Conservation (phyloP, 2,888 invertebrate genomes). For the Anthrax anthrax region DNA sequence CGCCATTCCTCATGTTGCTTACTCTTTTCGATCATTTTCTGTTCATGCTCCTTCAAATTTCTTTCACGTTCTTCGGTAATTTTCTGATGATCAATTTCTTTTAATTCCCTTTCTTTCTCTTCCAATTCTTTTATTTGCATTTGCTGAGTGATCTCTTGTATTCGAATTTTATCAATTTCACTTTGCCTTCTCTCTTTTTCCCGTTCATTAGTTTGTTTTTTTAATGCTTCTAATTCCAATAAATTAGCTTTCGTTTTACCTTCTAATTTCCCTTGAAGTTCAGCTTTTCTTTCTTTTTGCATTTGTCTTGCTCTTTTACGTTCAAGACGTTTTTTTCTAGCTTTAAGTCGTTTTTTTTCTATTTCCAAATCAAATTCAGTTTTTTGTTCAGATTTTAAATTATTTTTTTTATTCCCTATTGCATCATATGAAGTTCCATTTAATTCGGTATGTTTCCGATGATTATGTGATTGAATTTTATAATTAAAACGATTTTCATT, state of each 20-base stretch:
- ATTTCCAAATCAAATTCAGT: slow-evolving; percentile 4
- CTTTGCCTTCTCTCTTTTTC: slow-evolving; percentile 18
- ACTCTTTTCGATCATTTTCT: background rate
- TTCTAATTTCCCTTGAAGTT: background rate
- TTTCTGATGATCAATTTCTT: background rate
- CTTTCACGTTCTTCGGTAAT: background rate
- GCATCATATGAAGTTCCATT: too few species aligned
- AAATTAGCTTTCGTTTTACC: background rate
- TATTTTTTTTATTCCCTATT: too few species aligned
- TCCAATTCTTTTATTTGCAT: background rate
- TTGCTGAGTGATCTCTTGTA: slow-evolving; percentile 1
- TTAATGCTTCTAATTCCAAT: slow-evolving; percentile 1
- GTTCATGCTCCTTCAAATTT: background rate
- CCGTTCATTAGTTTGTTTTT: slow-evolving; percentile 1
- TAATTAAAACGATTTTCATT: background rate
- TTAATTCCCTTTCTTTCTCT: background rate
- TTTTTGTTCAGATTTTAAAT: too few species aligned
- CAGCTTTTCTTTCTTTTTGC: background rate
- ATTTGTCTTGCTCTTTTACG: background rate
- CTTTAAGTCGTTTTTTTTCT: background rate
- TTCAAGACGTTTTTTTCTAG: background rate
- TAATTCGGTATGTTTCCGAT: too few species aligned
- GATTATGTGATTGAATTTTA: background rate
- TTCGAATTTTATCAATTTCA: background rate
- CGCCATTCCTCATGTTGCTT: background rate